phyloP scores from a whole-genome alignment of 1,140 invertebrate genomes.

The Heliconius nattereri region DNA sequence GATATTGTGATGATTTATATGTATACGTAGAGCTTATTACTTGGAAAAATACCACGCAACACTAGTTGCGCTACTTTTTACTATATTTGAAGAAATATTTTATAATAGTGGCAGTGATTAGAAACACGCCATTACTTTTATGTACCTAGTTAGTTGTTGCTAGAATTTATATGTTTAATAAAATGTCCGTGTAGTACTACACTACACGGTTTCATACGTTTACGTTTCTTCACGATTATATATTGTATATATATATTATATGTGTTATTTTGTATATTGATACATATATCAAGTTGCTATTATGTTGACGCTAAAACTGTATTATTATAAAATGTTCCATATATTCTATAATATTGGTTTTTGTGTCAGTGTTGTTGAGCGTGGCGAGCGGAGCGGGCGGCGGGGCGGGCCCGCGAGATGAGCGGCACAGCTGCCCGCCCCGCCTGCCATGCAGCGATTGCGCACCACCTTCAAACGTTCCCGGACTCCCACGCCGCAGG shows the following conservation, averaged over 20 bases:
- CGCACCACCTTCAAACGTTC: conserved; percentile 93
- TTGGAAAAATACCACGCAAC: neutral
- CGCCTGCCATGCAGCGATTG: conserved; percentile 87
- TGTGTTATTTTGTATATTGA: neutral
- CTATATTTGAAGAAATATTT: conserved; percentile 10
- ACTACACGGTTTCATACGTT: too few relatives aligned
- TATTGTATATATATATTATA: neutral
- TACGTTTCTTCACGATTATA: too few relatives aligned
- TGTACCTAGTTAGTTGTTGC: conserved; percentile 1
- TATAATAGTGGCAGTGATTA: conserved; percentile 29
- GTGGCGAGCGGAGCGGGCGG: conserved; percentile 55
- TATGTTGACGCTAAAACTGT: neutral
- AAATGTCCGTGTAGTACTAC: too few relatives aligned
- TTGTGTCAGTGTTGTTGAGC: conserved; percentile 52
- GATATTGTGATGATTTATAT: conserved; percentile 20
- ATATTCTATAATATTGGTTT: conserved; percentile 20
- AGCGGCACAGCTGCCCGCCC: conserved; percentile 70
- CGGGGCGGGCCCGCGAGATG: conserved; percentile 73
- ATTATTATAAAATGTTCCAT: neutral
- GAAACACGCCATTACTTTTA: conserved; percentile 9
- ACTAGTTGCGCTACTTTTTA: conserved; percentile 2
- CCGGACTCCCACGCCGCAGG: conserved; percentile 91
- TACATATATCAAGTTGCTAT: neutral
- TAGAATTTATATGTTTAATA: conserved; percentile 3
- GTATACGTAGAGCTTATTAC: neutral